Conservation (phyloP, 2,113 vertebrate genomes). For the Cochlearius cochlearius region DNA sequence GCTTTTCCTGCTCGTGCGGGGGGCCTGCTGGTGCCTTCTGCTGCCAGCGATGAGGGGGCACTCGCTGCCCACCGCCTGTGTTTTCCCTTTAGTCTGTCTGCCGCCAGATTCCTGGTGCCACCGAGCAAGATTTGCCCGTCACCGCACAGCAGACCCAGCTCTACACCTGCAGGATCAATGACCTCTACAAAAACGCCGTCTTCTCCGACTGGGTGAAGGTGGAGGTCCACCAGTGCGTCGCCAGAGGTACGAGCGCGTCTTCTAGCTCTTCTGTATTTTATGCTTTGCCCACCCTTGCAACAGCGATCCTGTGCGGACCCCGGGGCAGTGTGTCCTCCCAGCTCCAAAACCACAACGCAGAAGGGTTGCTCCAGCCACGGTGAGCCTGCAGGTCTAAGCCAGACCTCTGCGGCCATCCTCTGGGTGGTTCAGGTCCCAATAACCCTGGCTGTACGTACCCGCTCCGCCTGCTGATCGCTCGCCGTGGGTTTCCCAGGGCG, state of each 20-base stretch:
- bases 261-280: neutral
- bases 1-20: neutral
- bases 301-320: neutral
- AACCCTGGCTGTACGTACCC: neutral
- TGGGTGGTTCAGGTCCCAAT: neutral
- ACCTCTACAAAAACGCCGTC: slow-evolving; percentile 62
- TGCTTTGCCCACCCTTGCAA: neutral
- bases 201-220: slow-evolving; percentile 86
- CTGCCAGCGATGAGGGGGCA: neutral
- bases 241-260: slow-evolving; percentile 21
- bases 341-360: neutral
- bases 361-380: fast-evolving
- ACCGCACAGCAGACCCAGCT: slow-evolving; percentile 67
- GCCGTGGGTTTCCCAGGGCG: neutral
- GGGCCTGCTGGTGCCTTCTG: neutral
- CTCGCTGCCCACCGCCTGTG: neutral
- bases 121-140: slow-evolving; percentile 72
- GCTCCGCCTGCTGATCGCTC: neutral
- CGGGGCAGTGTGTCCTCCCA: neutral
- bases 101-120: slow-evolving; percentile 73
- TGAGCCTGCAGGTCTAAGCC: neutral
- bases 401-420: neutral
- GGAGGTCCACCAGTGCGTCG: slow-evolving; percentile 69
- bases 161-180: slow-evolving; percentile 82
- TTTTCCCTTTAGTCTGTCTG: slow-evolving; percentile 40